phyloP scores from a whole-genome alignment of 2,113 vertebrate genomes.

The Ictalurus furcatus region DNA sequence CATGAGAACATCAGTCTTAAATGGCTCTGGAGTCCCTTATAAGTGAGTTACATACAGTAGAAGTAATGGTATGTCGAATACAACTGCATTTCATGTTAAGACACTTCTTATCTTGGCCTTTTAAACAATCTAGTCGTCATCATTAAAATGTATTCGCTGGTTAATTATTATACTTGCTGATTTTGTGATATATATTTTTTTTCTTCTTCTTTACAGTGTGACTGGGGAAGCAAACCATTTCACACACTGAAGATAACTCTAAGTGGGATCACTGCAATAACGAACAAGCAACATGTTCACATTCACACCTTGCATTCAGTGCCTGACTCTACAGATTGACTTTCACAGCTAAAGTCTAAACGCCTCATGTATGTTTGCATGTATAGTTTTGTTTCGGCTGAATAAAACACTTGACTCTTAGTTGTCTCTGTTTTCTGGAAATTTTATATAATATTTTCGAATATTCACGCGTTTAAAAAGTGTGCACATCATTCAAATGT shows the following conservation, averaged over 20 bases:
- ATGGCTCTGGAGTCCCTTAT: background rate
- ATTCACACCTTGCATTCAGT: background rate
- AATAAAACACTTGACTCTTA: constrained; percentile 28
- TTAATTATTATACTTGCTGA: background rate
- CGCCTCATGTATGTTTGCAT: constrained; percentile 65
- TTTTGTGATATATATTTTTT: background rate
- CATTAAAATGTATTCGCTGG: background rate
- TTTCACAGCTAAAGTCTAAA: constrained; percentile 54
- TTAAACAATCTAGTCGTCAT: background rate
- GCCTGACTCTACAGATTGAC: constrained; percentile 6
- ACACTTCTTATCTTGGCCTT: background rate
- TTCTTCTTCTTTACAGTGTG: background rate
- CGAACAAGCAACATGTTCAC: background rate
- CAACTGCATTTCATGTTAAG: background rate
- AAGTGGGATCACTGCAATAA: constrained; percentile 8
- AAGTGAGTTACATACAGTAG: background rate
- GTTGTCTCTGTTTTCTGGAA: background rate
- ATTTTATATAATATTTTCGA: background rate
- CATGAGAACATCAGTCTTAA: background rate
- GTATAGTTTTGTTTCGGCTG: constrained; percentile 44
- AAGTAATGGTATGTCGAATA: background rate
- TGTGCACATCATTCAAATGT: background rate
- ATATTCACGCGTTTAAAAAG: background rate
- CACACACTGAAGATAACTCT: background rate
- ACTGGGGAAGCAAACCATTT: background rate